Conservation (phyloP, 2,797 vertebrate genomes). For the Alauda arvensis region DNA sequence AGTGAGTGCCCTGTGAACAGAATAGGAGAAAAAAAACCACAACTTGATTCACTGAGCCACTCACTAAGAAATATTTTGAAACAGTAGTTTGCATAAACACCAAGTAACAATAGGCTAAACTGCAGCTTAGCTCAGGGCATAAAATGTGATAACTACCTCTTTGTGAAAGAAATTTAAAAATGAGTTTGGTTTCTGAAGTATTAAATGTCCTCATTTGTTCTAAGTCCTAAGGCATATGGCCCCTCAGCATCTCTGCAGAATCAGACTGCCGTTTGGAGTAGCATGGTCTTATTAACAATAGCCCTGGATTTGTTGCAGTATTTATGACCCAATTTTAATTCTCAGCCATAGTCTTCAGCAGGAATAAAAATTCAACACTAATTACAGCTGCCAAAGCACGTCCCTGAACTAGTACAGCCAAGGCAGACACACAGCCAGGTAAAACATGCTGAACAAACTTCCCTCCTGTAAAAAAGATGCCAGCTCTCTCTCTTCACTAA, state of each 20-base stretch:
- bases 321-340: neutral
- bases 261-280: neutral
- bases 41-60: neutral
- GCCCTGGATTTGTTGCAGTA: neutral
- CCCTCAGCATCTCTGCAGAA: neutral
- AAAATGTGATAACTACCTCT: neutral
- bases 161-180: neutral
- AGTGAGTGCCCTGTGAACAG: neutral
- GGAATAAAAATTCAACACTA: neutral
- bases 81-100: constrained; percentile 7
- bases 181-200: neutral
- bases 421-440: constrained; percentile 3
- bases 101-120: neutral
- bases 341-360: neutral
- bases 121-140: constrained; percentile 3
- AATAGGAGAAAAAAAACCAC: neutral
- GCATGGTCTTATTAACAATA: neutral
- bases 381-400: constrained; percentile 19
- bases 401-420: neutral
- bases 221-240: neutral
- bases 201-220: neutral
- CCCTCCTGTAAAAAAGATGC: neutral
- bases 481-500: neutral
- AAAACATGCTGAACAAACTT: constrained; percentile 36
- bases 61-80: neutral